phyloP scores from a whole-genome alignment of 2,113 vertebrate species.

The Amphiprion ocellaris region DNA sequence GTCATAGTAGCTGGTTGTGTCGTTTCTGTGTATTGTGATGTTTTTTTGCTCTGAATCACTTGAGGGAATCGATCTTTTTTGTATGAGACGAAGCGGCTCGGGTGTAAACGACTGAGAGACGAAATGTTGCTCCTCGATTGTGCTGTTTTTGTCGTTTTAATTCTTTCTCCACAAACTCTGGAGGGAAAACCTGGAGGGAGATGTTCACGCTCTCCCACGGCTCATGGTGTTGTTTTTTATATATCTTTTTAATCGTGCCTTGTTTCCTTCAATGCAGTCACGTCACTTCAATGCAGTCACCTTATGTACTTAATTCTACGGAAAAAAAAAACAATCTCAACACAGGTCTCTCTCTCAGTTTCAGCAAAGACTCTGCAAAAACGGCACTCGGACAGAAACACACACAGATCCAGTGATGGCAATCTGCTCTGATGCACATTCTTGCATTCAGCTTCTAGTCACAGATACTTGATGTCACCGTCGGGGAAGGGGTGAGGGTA shows the following conservation, averaged over 20 bases:
- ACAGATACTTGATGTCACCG: conserved; percentile 82
- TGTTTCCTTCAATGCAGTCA: conserved; percentile 79
- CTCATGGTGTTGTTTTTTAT: conserved; percentile 48
- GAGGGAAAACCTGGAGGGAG: conserved; percentile 14
- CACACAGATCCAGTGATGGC: conserved; percentile 69
- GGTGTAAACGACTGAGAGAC: conserved; percentile 12
- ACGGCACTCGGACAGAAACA: conserved; percentile 63
- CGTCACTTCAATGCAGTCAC: conserved; percentile 78
- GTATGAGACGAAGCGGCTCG: conserved; percentile 12
- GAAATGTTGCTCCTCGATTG: conserved; percentile 51
- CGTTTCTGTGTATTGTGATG: conserved; percentile 40
- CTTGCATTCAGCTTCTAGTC: conserved; percentile 69
- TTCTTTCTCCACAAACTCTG: no score
- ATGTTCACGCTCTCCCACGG: conserved; percentile 29
- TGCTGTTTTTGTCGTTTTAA: neutral
- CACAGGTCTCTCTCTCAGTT: conserved; percentile 52
- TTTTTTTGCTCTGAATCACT: conserved; percentile 42
- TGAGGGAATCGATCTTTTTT: conserved; percentile 37
- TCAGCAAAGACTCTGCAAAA: conserved; percentile 72
- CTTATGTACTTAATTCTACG: conserved; percentile 79
- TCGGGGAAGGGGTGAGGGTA: conserved; percentile 15
- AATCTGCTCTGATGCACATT: conserved; percentile 76
- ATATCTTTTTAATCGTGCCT: conserved; percentile 81
- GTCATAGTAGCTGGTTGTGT: conserved; percentile 39
- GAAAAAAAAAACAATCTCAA: conserved; percentile 52